These are phyloP conservation scores for Melanophora roralis DNA, from an alignment of 2,888 invertebrate species.

Conservation along the genomic window DNA sequence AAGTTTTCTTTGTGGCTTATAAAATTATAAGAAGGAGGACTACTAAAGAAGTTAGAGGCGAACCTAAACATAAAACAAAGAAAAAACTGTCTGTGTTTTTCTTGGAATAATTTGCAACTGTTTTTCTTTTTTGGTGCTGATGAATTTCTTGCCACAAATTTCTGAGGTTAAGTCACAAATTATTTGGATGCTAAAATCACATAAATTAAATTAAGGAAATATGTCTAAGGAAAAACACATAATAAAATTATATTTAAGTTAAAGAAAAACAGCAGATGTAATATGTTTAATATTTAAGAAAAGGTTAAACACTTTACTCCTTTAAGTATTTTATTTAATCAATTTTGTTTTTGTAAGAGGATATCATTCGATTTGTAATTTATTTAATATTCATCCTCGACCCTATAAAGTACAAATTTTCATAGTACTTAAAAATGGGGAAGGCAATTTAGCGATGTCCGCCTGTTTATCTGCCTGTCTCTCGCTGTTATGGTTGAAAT, in stretches of 20 bases:
- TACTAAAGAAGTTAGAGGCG: neutral
- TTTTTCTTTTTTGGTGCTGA: neutral
- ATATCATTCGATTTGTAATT: too few species aligned
- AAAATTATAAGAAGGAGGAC: neutral
- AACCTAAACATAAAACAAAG: neutral
- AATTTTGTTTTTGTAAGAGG: too few species aligned
- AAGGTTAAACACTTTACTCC: too few species aligned
- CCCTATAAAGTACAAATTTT: too few species aligned
- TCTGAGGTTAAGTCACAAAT: neutral
- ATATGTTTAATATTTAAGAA: too few species aligned
- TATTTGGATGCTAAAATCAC: neutral
- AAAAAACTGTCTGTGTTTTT: neutral
- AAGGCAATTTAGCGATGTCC: too few species aligned
- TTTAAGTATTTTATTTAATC: too few species aligned
- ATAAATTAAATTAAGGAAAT: conserved; percentile 1
- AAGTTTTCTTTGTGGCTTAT: neutral
- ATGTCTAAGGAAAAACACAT: neutral
- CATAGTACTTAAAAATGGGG: too few species aligned
- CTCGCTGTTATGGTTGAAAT: too few species aligned
- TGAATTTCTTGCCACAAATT: neutral
- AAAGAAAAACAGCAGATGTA: neutral
- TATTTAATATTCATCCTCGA: too few species aligned
- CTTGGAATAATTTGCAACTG: conserved; percentile 36
- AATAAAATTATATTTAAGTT: neutral
- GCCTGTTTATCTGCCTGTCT: too few species aligned